Conservation (phyloP, 2,797 vertebrate genomes). For the Bradypodion ventrale region DNA sequence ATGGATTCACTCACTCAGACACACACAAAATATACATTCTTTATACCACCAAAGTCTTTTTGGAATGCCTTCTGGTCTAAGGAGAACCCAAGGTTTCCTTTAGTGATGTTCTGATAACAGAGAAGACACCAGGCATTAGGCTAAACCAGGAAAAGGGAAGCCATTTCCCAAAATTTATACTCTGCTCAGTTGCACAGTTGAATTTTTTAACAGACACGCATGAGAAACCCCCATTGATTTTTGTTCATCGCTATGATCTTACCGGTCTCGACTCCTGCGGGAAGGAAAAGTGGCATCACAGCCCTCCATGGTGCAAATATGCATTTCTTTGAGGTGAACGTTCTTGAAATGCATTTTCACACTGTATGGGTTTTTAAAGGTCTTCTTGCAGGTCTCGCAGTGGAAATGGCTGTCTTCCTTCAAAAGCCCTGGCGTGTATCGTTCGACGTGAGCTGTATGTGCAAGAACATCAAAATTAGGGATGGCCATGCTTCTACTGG, state of each 20-base stretch:
- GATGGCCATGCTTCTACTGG: constrained; percentile 73
- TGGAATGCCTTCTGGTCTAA: constrained; percentile 54
- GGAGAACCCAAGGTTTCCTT: constrained; percentile 63
- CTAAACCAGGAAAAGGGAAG: constrained; percentile 56
- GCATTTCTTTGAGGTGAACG: constrained; percentile 90
- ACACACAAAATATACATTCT: not conserved
- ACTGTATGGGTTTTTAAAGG: constrained; percentile 92
- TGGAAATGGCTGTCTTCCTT: constrained; percentile 83
- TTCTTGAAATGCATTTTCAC: constrained; percentile 95
- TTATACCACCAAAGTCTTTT: constrained; percentile 26
- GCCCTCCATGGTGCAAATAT: constrained; percentile 91
- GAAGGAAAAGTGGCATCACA: constrained; percentile 92
- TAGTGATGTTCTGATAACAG: constrained; percentile 63
- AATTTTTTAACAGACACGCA: constrained; percentile 27
- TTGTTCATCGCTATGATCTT: constrained; percentile 73
- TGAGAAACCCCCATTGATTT: not conserved
- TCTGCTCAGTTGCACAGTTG: constrained; percentile 59
- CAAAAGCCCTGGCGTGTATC: constrained; percentile 65
- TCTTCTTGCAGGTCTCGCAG: constrained; percentile 93
- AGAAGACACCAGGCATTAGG: constrained; percentile 47
- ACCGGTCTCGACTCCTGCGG: constrained; percentile 96
- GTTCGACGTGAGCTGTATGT: constrained; percentile 73
- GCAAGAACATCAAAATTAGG: constrained; percentile 76
- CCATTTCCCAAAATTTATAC: constrained; percentile 62
- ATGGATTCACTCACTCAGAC: not conserved